Evolutionary conservation across 2,113 vertebrate genomes (phyloP), one percentile per base, ranked within the genome.

Genomic region (Henicopernis longicauda): DNA sequence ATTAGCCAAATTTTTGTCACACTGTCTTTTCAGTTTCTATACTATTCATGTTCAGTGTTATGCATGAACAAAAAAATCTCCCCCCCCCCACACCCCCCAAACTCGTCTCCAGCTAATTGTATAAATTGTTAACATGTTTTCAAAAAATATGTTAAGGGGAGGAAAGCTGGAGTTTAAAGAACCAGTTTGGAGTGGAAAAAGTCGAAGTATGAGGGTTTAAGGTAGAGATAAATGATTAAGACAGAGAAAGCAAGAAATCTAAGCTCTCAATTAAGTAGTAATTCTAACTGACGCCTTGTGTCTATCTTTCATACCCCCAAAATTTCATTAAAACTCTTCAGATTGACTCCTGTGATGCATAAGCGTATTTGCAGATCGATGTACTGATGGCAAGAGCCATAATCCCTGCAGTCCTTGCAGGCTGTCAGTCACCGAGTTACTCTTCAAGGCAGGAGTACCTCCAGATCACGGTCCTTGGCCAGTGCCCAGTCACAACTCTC

Each of bases 21-120:
- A 29, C 2, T 58, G 7, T 36, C 20, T 59, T 79, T 92, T 73
- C 49, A 58, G 34, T 62, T 69, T 69, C 26, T 69, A 7, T 72
- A 44, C 23, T 32, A 67, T 11, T 86, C 2, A 0, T 44, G 8
- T n/a, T 23, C 16, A 26, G 9, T 57, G 3, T 16, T 65, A 55
- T 0, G 1, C 29, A 34, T 26, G 80, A n/a, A 3, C 7, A 29
- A 88, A 90, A 71, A 27, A 14, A 18, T 11, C 19, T 7, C 5
- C 8, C 1, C 15, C 10, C 10, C 18, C 8, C 1, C 14, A n/a
- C 29, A 27, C 7, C 29, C n/a, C 31, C 1, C 10, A 63, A 69
- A 29, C 2, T 12, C 21, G 25, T 81, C 11, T 65, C 12, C 34
- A 36, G 7, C 7, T 62, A 22, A 59, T 47, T 55, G 16, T n/a